A percentile compares a stretch with the other conserved stretches of the same genome.
These are phyloP conservation scores for Porphyrio hochstetteri DNA, from an alignment of 2,113 vertebrate species.

Conservation along the genomic window DNA sequence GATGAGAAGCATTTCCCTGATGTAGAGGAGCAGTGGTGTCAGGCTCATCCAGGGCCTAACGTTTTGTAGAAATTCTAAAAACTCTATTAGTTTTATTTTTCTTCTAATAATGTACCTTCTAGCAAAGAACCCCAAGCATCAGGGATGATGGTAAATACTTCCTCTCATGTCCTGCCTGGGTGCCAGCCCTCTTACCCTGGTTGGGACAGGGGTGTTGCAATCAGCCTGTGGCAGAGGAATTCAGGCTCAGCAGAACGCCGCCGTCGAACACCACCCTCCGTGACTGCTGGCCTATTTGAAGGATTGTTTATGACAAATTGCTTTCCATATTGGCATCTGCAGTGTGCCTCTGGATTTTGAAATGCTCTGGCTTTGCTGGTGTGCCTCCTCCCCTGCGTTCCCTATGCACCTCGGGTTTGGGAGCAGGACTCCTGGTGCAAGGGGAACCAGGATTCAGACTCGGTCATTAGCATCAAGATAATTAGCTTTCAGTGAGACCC, in stretches of 20 bases:
- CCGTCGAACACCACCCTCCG: neutral
- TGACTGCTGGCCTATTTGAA: neutral
- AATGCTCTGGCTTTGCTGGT: neutral
- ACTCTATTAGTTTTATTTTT: neutral
- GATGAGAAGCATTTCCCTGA: neutral
- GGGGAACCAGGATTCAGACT: neutral
- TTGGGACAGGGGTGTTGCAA: neutral
- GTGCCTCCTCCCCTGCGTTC: neutral
- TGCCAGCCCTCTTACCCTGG: neutral
- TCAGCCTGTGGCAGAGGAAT: neutral
- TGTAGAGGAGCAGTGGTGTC: neutral
- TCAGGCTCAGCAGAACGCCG: neutral
- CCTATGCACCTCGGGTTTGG: accelerated
- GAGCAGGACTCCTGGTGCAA: neutral
- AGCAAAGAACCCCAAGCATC: neutral
- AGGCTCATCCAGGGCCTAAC: neutral
- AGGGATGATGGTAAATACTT: neutral
- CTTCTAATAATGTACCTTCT: neutral
- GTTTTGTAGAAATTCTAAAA: neutral
- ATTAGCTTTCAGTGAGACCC: neutral
- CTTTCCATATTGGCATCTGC: neutral
- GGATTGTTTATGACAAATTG: neutral
- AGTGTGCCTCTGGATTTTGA: neutral
- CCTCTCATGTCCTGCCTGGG: neutral
- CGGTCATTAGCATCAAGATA: neutral